Evolutionary conservation across 1,140 invertebrate species (phyloP).

Genomic region (Aplysia californica): DNA sequence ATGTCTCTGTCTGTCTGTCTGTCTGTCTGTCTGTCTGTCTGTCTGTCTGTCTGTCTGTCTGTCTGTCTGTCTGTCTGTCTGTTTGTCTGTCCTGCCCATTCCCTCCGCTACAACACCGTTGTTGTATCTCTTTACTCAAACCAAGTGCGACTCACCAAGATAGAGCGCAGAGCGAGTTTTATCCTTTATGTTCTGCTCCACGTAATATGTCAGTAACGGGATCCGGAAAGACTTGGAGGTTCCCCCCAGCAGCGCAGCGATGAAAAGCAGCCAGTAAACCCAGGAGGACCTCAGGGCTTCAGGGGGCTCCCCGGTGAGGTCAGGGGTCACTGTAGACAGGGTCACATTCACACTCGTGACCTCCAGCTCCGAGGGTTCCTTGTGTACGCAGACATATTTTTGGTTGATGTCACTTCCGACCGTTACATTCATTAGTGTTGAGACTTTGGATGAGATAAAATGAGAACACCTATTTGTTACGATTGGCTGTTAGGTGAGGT

Average conservation of each 20-base stretch:
- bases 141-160: conserved; percentile 26
- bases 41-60: too few species aligned
- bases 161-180: conserved; percentile 4
- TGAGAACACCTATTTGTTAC: neutral
- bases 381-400: neutral
- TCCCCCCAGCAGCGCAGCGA: conserved; percentile 2
- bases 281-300: neutral
- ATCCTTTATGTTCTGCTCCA: conserved; percentile 23
- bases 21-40: too few species aligned
- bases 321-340: neutral
- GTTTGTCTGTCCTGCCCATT: too few species aligned
- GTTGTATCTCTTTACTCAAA: too few species aligned
- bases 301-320: neutral
- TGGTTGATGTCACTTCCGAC: neutral
- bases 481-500: too few species aligned
- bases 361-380: neutral
- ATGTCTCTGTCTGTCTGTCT: too few species aligned
- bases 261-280: conserved; percentile 2
- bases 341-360: neutral
- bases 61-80: too few species aligned
- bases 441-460: neutral
- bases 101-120: too few species aligned
- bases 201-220: conserved; percentile 21
- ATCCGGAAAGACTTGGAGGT: conserved; percentile 17
- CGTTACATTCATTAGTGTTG: neutral